Percentiles rank a stretch among this genome's conserved stretches.
phyloP scores from a whole-genome alignment of 1,140 invertebrate genomes.

The Popillia japonica region DNA sequence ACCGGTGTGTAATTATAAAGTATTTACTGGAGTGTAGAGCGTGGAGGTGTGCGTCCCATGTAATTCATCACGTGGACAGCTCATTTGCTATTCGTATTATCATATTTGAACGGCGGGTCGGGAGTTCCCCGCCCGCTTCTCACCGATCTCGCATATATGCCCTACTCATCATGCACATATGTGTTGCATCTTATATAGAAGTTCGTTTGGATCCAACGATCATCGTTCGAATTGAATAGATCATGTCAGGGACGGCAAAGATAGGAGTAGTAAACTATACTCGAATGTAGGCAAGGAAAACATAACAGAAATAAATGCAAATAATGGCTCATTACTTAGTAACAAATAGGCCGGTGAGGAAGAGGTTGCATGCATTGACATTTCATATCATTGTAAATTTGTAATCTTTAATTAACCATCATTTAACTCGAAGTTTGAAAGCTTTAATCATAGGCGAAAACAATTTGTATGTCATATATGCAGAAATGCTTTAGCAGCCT shows the following conservation, averaged over 20 bases:
- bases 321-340: too few relatives aligned
- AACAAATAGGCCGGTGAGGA: too few relatives aligned
- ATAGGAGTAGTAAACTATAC: too few relatives aligned
- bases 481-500: too few relatives aligned
- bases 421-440: too few relatives aligned
- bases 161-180: neutral
- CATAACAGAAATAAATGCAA: too few relatives aligned
- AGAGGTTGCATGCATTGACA: too few relatives aligned
- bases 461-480: too few relatives aligned
- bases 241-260: neutral
- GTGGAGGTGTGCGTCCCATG: slow-evolving; percentile 56
- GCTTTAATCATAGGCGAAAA: too few relatives aligned
- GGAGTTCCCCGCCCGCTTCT: slow-evolving; percentile 51
- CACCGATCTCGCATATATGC: neutral
- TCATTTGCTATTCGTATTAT: slow-evolving; percentile 60
- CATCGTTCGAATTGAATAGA: neutral
- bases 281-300: too few relatives aligned
- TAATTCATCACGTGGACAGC: slow-evolving; percentile 60
- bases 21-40: slow-evolving; percentile 56
- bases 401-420: too few relatives aligned
- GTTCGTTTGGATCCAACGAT: neutral
- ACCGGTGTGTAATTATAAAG: slow-evolving; percentile 61
- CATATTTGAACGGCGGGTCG: slow-evolving; percentile 56
- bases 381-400: too few relatives aligned
- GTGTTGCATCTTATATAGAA: neutral